Percentiles rank a stretch among this genome's conserved stretches.
phyloP scores from a whole-genome alignment of 2,888 invertebrate genomes.

The Cheilosia scutellata region DNA sequence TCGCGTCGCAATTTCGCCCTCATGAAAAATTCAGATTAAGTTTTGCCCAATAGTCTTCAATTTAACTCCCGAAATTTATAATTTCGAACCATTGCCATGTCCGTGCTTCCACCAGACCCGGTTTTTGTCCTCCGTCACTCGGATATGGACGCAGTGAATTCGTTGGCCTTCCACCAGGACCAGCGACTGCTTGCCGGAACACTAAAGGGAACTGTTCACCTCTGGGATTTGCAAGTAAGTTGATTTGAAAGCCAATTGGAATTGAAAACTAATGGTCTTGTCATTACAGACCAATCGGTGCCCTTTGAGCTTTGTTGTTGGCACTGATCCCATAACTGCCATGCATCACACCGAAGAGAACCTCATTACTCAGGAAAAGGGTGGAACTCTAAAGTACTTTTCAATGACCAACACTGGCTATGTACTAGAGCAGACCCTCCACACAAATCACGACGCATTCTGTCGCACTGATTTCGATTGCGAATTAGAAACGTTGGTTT shows the following conservation, averaged over 20 bases:
- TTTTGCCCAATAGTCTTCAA: slow-evolving; percentile 19
- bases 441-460: slow-evolving; percentile 89
- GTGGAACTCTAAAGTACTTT: slow-evolving; percentile 89
- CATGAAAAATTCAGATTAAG: slow-evolving; percentile 36
- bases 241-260: background rate
- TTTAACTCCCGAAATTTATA: slow-evolving; percentile 26
- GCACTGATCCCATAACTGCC: slow-evolving; percentile 85
- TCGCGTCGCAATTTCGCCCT: slow-evolving; percentile 60
- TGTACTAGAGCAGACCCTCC: slow-evolving; percentile 85
- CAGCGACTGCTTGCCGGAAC: slow-evolving; percentile 90
- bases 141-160: slow-evolving; percentile 90
- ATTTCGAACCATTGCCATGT: slow-evolving; percentile 84
- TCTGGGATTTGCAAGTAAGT: slow-evolving; percentile 91
- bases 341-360: slow-evolving; percentile 86
- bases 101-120: slow-evolving; percentile 90
- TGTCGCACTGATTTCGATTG: slow-evolving; percentile 86
- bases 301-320: slow-evolving; percentile 87
- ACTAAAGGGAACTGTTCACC: slow-evolving; percentile 89
- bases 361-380: slow-evolving; percentile 91
- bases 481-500: slow-evolving; percentile 86
- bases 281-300: slow-evolving; percentile 89
- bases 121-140: slow-evolving; percentile 89
- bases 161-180: slow-evolving; percentile 88
- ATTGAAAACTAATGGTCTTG: slow-evolving; percentile 8
- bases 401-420: slow-evolving; percentile 87